phyloP scores from a whole-genome alignment of 2,888 invertebrate genomes.

The Ischnura elegans region DNA sequence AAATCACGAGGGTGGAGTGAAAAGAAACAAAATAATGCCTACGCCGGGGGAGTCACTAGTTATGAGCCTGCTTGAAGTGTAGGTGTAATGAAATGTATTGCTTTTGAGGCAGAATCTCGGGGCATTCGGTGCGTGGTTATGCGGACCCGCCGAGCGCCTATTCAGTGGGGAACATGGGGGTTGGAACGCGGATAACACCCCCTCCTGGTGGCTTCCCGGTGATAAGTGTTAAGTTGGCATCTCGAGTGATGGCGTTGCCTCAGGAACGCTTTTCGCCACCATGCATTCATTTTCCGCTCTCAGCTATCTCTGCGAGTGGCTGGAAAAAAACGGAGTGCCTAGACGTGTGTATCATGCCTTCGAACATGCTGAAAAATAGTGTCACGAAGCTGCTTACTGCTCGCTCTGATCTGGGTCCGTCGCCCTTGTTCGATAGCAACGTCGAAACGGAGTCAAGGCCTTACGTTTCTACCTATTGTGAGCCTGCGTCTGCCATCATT shows the following conservation, averaged over 20 bases:
- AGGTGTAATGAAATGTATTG: no score
- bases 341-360: not conserved
- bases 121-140: not conserved
- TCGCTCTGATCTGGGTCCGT: not conserved
- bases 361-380: not conserved
- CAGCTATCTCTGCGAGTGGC: not conserved
- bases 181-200: no score
- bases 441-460: not conserved
- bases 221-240: not conserved
- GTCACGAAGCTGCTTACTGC: not conserved
- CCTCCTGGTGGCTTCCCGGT: not conserved
- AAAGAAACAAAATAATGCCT: not conserved
- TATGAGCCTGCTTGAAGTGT: not conserved
- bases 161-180: not conserved
- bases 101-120: not conserved
- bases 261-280: not conserved
- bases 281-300: not conserved
- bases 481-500: not conserved
- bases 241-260: not conserved
- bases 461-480: not conserved
- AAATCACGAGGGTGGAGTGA: not conserved
- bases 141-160: not conserved
- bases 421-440: not conserved
- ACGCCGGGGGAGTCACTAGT: not conserved
- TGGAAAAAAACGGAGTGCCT: not conserved